Evolutionary conservation across 2,888 invertebrate species (phyloP), one percentile per base, ranked within the genome.

Genomic region (Ypsolopha scabrella): DNA sequence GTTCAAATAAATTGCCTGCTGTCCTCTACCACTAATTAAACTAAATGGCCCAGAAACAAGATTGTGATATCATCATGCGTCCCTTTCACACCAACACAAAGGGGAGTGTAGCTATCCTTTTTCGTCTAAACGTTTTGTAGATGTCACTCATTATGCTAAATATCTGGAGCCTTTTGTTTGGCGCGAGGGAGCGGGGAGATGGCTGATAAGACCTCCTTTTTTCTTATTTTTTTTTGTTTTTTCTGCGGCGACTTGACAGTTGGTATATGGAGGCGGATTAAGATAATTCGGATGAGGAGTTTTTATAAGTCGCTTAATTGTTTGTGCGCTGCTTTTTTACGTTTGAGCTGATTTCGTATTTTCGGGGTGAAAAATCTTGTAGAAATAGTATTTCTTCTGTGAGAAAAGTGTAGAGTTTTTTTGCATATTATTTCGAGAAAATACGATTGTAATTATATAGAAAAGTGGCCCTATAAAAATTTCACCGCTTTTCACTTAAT

Each of bases 21-120:
- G 82, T 81, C 81, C 79, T 74, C 64, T 65, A 70, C 68, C 67
- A 80, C 86, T 87, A 87, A 87, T 87, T 87, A 87, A 87, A 80
- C 80, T 76, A 85, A 87, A 87, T 87, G 86, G 86, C 67, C 83
- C 68, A 85, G 87, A 87, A 87, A 87, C 87, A 87, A 87, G 87
- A 87, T 87, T 87, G 87, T 76, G 85, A 81, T 83, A 87, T 86
- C 86, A 86, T 87, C 76, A 80, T 77, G 77, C 52, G 0, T 75
- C 77, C 51, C 62, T 50, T 41, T 78, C 72, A 34, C 36, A 49
- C 66, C 2, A 11, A 0, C 0, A 0, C 0, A 2, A 6, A 8
- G 3, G n/a, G 4, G n/a, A 36, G 58, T 72, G 54, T 7, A 6
- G 1, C 59, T 48, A 1, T 78, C 80, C 55, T 70, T 34, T 48